phyloP scores from a whole-genome alignment of 2,797 vertebrate species.

The Characodon lateralis region DNA sequence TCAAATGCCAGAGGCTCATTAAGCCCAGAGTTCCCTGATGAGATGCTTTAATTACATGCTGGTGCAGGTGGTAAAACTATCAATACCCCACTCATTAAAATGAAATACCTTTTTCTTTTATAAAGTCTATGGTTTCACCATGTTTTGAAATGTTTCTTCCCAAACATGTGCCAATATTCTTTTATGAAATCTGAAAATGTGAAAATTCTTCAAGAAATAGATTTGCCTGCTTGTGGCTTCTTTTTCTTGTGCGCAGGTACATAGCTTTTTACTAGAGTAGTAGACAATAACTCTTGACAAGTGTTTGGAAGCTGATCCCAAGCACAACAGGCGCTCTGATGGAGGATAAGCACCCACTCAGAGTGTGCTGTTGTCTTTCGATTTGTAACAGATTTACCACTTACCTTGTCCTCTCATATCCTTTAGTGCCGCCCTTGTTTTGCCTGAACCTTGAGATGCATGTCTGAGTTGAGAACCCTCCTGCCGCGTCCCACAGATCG shows the following conservation, averaged over 20 bases:
- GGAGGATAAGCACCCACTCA: constrained; percentile 30
- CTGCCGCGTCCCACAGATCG: constrained; percentile 25
- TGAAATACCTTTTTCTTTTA: constrained; percentile 44
- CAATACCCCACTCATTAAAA: constrained; percentile 44
- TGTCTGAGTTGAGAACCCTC: not conserved
- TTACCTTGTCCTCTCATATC: constrained; percentile 24
- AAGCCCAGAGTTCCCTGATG: constrained; percentile 63
- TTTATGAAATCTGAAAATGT: not conserved
- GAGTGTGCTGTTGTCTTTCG: constrained; percentile 27
- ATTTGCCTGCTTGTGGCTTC: constrained; percentile 22
- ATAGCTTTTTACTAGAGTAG: constrained; percentile 50
- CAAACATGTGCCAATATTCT: not conserved
- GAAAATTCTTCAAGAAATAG: not conserved
- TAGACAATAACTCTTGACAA: constrained; percentile 51
- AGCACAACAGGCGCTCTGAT: constrained; percentile 43
- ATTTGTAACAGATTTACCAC: constrained; percentile 35
- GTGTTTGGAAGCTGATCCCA: constrained; percentile 50
- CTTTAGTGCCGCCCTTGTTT: constrained; percentile 2
- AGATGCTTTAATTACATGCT: constrained; percentile 75
- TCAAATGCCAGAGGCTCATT: constrained; percentile 73
- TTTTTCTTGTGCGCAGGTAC: constrained; percentile 8
- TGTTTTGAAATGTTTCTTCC: constrained; percentile 6
- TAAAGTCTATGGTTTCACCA: constrained; percentile 31
- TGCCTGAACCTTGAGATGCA: constrained; percentile 5
- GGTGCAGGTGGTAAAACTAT: constrained; percentile 54